Evolutionary conservation across 2,888 invertebrate genomes (phyloP).

Genomic region (Monoplex corrugatus): DNA sequence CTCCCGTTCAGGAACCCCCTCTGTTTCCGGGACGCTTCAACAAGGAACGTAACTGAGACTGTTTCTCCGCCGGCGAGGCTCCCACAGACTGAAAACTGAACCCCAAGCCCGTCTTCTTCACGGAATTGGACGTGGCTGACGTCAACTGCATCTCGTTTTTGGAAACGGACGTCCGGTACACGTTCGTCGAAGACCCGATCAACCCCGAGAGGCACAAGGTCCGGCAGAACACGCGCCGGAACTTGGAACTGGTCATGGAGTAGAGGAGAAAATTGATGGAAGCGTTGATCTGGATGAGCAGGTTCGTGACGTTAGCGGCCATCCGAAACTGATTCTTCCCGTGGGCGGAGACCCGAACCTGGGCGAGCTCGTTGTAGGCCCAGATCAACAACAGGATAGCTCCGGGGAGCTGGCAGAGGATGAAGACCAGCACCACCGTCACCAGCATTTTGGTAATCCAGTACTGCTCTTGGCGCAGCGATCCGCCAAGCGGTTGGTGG

Average conservation of each 20-base stretch:
- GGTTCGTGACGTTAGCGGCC: slow-evolving; percentile 88
- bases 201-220: slow-evolving; percentile 57
- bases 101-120: background rate
- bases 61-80: too few relatives aligned
- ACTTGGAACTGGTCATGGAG: slow-evolving; percentile 89
- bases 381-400: slow-evolving; percentile 85
- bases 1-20: background rate
- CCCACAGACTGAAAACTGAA: too few relatives aligned
- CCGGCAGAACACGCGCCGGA: slow-evolving; percentile 85
- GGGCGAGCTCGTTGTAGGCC: slow-evolving; percentile 63
- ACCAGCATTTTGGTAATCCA: slow-evolving; percentile 90
- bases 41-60: too few relatives aligned
- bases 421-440: slow-evolving; percentile 89
- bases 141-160: too few relatives aligned
- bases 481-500: background rate
- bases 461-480: slow-evolving; percentile 73
- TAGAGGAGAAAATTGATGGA: slow-evolving; percentile 90
- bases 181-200: background rate
- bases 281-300: slow-evolving; percentile 88
- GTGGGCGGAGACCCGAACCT: slow-evolving; percentile 52
- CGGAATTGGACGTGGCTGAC: too few relatives aligned
- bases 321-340: slow-evolving; percentile 67
- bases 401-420: slow-evolving; percentile 88
- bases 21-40: background rate
- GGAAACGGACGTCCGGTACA: background rate